Conservation (phyloP, 2,888 invertebrate species). For the Notodonta dromedarius region DNA sequence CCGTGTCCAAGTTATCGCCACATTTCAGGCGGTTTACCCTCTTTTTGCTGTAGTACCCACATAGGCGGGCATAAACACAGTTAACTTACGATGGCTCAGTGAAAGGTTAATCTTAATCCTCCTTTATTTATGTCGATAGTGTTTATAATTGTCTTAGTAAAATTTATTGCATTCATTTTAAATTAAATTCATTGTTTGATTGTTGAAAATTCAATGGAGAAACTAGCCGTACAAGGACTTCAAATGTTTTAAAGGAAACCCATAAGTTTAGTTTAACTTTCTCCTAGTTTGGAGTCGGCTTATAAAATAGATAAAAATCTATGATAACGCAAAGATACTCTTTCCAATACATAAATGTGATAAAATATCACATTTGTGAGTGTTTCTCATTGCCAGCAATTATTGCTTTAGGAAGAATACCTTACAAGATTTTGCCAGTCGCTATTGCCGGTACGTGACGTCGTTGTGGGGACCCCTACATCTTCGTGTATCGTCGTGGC, state of each 20-base stretch:
- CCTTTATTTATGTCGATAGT: background rate
- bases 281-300: too few species aligned
- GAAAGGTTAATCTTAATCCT: background rate
- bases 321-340: too few species aligned
- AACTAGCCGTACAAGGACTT: background rate
- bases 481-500: slow-evolving; percentile 37
- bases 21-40: slow-evolving; percentile 53
- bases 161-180: too few species aligned
- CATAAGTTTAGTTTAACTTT: too few species aligned
- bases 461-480: slow-evolving; percentile 35
- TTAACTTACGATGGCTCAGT: slow-evolving; percentile 12
- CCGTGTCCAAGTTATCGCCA: slow-evolving; percentile 62
- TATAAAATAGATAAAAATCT: too few species aligned
- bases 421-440: background rate
- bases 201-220: too few species aligned
- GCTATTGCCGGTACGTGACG: slow-evolving; percentile 38
- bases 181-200: too few species aligned
- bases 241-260: background rate
- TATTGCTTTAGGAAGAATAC: slow-evolving; percentile 6
- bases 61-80: background rate
- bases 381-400: too few species aligned
- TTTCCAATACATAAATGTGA: too few species aligned
- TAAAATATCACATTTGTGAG: too few species aligned
- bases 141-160: background rate
- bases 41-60: slow-evolving; percentile 35